These are phyloP conservation scores for crab-eating macaque (Macaca fascicularis) DNA, from an alignment of 2,113 vertebrate species.

Conservation along the genomic window DNA sequence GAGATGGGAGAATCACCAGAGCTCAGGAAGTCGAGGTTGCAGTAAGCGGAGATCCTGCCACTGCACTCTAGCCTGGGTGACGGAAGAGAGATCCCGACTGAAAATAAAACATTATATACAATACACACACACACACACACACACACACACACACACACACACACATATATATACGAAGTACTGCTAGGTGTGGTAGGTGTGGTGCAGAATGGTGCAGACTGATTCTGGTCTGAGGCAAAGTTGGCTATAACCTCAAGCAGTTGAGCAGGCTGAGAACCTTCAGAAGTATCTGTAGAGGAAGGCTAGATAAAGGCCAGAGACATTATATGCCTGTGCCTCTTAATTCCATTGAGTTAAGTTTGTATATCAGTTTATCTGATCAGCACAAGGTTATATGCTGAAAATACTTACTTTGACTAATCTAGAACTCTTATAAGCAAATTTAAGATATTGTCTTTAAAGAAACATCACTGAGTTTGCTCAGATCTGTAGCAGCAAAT, in stretches of 20 bases:
- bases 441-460: constrained; percentile 25
- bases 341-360: constrained; percentile 51
- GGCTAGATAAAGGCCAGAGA: neutral
- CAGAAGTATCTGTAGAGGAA: neutral
- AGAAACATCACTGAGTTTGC: neutral
- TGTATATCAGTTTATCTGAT: constrained; percentile 52
- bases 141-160: no score
- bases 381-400: neutral
- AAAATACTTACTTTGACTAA: neutral
- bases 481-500: neutral
- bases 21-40: no score
- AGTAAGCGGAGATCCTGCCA: no score
- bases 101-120: no score
- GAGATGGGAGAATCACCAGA: no score
- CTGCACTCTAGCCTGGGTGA: no score
- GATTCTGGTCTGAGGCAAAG: neutral
- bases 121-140: no score
- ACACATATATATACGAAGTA: neutral
- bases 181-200: neutral
- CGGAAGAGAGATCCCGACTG: no score
- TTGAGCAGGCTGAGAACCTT: neutral
- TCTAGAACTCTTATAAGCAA: neutral
- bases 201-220: neutral
- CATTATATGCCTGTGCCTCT: constrained; percentile 11
- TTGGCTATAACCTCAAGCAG: neutral